Evolutionary conservation across 2,888 invertebrate genomes (phyloP).

Genomic region (Habroteleia sp.): DNA sequence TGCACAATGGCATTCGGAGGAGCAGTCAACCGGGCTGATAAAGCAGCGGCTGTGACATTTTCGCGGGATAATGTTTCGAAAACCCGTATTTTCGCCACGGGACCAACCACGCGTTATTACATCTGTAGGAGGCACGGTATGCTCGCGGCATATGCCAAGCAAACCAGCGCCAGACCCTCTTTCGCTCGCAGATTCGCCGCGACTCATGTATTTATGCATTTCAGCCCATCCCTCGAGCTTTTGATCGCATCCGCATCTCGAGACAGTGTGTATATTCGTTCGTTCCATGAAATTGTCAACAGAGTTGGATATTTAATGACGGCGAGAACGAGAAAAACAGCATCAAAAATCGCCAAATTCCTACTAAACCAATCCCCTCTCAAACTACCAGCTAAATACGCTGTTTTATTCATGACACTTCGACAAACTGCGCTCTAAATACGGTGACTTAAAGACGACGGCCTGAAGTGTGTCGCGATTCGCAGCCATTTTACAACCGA

Average conservation of each 20-base stretch:
- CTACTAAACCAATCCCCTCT: background rate
- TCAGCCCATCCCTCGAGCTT: conserved; percentile 63
- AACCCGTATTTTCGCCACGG: conserved; percentile 72
- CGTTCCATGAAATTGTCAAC: conserved; percentile 37
- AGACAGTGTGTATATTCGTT: conserved; percentile 20
- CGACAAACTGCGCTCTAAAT: background rate
- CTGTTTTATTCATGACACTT: conserved; percentile 33
- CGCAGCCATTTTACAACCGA: too few relatives aligned
- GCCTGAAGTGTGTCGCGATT: too few relatives aligned
- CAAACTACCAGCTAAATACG: background rate
- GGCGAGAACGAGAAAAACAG: background rate
- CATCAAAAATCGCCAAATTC: background rate
- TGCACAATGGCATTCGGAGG: conserved; percentile 43
- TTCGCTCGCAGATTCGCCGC: conserved; percentile 68
- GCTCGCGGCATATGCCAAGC: conserved; percentile 73
- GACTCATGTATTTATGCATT: conserved; percentile 80
- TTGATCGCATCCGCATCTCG: conserved; percentile 56
- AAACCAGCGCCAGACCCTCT: conserved; percentile 71
- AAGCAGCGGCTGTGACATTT: conserved; percentile 64
- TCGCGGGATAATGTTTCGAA: conserved; percentile 69
- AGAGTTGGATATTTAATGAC: conserved; percentile 32
- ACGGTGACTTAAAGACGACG: background rate
- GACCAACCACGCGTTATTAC: conserved; percentile 76
- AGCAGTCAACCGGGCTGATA: conserved; percentile 41
- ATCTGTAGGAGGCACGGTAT: conserved; percentile 70